Base-by-base conservation (phyloP, 2,888 invertebrate species). In the Pyrgus malvae region DNA sequence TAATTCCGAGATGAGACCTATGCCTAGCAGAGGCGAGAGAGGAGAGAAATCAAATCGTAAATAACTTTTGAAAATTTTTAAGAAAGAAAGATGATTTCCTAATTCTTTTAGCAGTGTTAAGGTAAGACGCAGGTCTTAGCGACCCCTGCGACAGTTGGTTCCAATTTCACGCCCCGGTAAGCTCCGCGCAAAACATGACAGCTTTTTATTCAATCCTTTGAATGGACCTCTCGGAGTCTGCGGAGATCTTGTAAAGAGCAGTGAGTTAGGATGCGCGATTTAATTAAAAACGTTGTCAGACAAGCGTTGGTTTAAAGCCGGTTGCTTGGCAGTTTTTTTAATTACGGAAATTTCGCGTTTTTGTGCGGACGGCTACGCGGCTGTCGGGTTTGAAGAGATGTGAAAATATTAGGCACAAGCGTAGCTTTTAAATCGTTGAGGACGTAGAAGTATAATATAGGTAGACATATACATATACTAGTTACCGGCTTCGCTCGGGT, bases 91-190 rank as follows among this genome's bases (percentile, higher is more conserved):
- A n/a, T n/a, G n/a, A n/a, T n/a, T n/a, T n/a, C n/a, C n/a, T n/a
- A n/a, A n/a, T n/a, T n/a, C n/a, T n/a, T n/a, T n/a, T n/a, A n/a
- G n/a, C n/a, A n/a, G n/a, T n/a, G n/a, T 33, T 7, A 2, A 8
- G 9, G 8, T 41, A 16, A 31, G 54, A 54, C 54, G 29, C 37
- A 29, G 44, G 11, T 21, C 12, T 21, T 4, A 37, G 4, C 16
- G 27, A 17, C 21, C 60, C 60, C 56, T 38, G 42, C 45, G 49
- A 56, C 53, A 55, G 53, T 49, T 51, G 49, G 50, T 46, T 55
- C 54, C 60, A 56, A 67, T 67, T 67, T 65, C 64, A 63, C 63
- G 65, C 58, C 55, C 56, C 54, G 57, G 57, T 51, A 58, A 54
- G 48, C 60, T 44, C 59, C 55, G 55, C 50, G 64, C 61, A 63